Evolutionary conservation across 2,888 invertebrate species (phyloP).

Genomic region (Pocota personata): DNA sequence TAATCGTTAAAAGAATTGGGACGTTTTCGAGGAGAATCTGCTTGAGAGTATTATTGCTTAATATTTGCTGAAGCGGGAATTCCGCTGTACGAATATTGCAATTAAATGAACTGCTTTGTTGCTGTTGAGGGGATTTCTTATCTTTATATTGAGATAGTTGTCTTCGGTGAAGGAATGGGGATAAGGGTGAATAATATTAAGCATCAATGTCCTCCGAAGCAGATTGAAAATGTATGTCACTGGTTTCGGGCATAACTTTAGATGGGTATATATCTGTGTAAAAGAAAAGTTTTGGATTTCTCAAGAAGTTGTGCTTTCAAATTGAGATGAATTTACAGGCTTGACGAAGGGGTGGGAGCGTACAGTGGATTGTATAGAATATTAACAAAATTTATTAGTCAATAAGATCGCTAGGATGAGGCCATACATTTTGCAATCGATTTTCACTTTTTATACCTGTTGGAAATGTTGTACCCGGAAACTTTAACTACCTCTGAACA

Average conservation of each 20-base stretch:
- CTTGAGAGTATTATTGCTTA: constrained; percentile 50
- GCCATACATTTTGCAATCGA: too few relatives aligned
- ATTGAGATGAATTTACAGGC: too few relatives aligned
- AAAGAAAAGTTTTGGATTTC: too few relatives aligned
- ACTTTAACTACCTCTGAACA: too few relatives aligned
- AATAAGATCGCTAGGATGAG: too few relatives aligned
- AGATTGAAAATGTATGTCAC: background rate
- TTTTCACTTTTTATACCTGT: too few relatives aligned
- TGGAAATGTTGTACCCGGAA: too few relatives aligned
- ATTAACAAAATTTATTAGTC: too few relatives aligned
- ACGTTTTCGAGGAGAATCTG: constrained; percentile 25
- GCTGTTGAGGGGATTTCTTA: background rate
- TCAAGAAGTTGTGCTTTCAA: too few relatives aligned
- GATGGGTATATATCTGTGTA: too few relatives aligned
- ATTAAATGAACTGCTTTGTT: constrained; percentile 25
- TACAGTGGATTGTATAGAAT: too few relatives aligned
- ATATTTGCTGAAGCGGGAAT: constrained; percentile 45
- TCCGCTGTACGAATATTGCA: constrained; percentile 29
- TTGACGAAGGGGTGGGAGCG: too few relatives aligned
- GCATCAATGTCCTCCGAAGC: background rate
- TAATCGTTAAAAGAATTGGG: constrained; percentile 55
- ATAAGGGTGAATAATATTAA: background rate
- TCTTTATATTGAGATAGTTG: background rate
- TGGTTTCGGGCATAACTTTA: background rate
- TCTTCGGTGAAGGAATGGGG: background rate